phyloP scores from a whole-genome alignment of 1,140 invertebrate genomes.

The Asobara japonica region DNA sequence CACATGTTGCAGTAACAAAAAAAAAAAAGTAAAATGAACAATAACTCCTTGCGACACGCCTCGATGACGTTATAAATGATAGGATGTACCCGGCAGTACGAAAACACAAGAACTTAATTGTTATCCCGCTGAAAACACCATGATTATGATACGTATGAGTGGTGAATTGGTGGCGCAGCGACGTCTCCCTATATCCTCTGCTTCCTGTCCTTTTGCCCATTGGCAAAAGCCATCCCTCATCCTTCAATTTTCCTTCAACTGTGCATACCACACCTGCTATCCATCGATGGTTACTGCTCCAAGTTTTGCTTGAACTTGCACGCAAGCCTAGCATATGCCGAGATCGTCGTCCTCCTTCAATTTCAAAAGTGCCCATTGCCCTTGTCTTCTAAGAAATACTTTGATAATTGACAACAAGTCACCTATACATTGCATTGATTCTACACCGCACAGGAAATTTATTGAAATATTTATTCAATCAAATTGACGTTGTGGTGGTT shows the following conservation, averaged over 20 bases:
- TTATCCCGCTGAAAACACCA: background rate
- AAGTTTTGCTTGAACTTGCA: slow-evolving; percentile 18
- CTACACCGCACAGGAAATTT: too few relatives aligned
- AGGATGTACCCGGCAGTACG: background rate
- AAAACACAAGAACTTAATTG: slow-evolving; percentile 19
- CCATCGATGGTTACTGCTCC: too few relatives aligned
- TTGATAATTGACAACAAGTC: too few relatives aligned
- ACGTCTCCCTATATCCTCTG: slow-evolving; percentile 3
- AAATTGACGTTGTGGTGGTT: too few relatives aligned
- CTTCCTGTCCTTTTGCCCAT: slow-evolving; percentile 12
- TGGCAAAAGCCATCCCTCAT: slow-evolving; percentile 27
- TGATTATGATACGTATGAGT: background rate
- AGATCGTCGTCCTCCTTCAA: slow-evolving; percentile 10
- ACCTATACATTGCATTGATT: too few relatives aligned
- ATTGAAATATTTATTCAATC: too few relatives aligned
- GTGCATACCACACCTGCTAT: slow-evolving; percentile 22
- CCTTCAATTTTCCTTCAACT: slow-evolving; percentile 6
- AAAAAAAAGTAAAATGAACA: background rate
- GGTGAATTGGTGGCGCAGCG: background rate
- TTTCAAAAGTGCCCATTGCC: too few relatives aligned
- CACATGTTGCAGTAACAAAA: background rate
- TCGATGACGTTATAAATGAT: slow-evolving; percentile 17
- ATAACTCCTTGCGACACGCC: slow-evolving; percentile 18
- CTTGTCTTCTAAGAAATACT: too few relatives aligned
- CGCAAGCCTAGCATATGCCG: slow-evolving; percentile 30